Percentiles rank a stretch among this genome's conserved stretches.
Evolutionary conservation across 1,140 invertebrate genomes (phyloP).

Genomic region (Ruditapes philippinarum): DNA sequence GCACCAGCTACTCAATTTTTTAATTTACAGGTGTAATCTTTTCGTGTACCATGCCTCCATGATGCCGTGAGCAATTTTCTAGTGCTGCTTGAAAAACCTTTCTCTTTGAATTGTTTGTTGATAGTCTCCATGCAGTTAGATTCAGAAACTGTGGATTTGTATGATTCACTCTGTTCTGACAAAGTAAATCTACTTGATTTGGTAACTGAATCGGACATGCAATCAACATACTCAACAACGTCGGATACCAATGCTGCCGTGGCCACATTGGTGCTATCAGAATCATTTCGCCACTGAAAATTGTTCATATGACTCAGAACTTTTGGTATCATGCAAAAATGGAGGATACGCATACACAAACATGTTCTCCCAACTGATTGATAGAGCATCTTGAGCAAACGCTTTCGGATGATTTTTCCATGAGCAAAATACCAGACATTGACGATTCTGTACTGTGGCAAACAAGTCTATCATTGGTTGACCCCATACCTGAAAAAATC

Average conservation of each 20-base stretch:
- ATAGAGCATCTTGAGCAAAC: conserved; percentile 58
- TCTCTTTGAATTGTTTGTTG: no score
- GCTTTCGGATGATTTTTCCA: conserved; percentile 21
- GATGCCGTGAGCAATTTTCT: no score
- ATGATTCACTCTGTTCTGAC: conserved; percentile 7
- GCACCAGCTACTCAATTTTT: no score
- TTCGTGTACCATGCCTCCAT: no score
- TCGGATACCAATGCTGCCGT: conserved; percentile 7
- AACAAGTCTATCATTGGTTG: conserved; percentile 47
- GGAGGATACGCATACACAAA: conserved; percentile 54
- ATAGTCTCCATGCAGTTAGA: neutral
- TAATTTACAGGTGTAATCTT: no score
- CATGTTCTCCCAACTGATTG: conserved; percentile 58
- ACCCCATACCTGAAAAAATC: neutral
- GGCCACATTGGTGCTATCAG: conserved; percentile 53
- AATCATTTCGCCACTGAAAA: conserved; percentile 42
- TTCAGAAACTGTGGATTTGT: conserved; percentile 15
- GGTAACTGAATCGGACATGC: conserved; percentile 33
- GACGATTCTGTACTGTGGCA: conserved; percentile 35
- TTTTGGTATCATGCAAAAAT: conserved; percentile 18
- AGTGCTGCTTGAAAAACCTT: no score
- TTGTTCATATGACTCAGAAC: conserved; percentile 19
- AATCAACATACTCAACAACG: conserved; percentile 6
- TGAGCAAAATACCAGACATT: conserved; percentile 1
- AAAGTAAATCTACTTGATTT: neutral